phyloP scores from a whole-genome alignment of 2,888 invertebrate species.

The Entomobrya proxima region DNA sequence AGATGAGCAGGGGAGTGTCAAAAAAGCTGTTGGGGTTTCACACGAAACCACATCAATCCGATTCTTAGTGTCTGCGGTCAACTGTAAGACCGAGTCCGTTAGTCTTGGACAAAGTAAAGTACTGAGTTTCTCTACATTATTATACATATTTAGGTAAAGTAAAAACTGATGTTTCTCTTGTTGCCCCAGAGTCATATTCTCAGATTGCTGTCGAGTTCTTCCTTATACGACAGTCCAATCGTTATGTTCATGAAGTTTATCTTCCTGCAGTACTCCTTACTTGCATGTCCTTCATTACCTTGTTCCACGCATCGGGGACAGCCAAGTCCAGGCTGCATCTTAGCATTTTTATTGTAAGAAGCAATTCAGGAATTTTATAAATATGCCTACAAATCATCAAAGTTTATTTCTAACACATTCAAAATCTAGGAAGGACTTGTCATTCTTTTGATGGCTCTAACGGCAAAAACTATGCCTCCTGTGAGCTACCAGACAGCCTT shows the following conservation, averaged over 20 bases:
- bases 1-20: slow-evolving; percentile 9
- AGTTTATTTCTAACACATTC: no score
- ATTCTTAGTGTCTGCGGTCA: slow-evolving; percentile 33
- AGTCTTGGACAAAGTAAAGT: slow-evolving; percentile 15
- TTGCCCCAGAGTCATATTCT: slow-evolving; percentile 30
- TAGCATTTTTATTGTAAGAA: slow-evolving; percentile 45
- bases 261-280: slow-evolving; percentile 59
- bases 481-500: slow-evolving; percentile 68
- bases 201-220: slow-evolving; percentile 61
- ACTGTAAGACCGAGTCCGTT: not conserved
- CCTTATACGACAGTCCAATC: slow-evolving; percentile 47
- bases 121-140: not conserved
- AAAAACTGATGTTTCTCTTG: not conserved
- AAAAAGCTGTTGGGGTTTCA: slow-evolving; percentile 50
- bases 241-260: slow-evolving; percentile 59
- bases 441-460: slow-evolving; percentile 57
- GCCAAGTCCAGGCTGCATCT: slow-evolving; percentile 29
- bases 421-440: slow-evolving; percentile 44
- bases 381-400: no score
- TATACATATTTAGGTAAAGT: not conserved
- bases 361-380: not conserved
- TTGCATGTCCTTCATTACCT: slow-evolving; percentile 49
- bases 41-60: slow-evolving; percentile 34
- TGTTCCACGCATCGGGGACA: slow-evolving; percentile 39
- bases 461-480: slow-evolving; percentile 48